These are phyloP conservation scores for Lutjanus argentimaculatus DNA, from an alignment of 2,797 vertebrate species.

Conservation along the genomic window DNA sequence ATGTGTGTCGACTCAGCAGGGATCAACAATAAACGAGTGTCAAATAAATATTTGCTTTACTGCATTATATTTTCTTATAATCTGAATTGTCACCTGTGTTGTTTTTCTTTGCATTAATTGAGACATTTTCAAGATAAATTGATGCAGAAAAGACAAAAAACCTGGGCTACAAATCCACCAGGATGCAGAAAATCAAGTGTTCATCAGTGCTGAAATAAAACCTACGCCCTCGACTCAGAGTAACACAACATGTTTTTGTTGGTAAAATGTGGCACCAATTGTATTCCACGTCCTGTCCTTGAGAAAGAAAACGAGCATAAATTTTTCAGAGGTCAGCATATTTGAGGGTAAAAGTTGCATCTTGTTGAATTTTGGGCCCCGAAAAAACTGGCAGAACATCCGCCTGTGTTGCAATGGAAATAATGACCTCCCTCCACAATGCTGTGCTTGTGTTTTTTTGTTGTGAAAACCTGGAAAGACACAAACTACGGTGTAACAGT, in stretches of 20 bases:
- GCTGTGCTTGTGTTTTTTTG: background rate
- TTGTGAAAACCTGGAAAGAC: background rate
- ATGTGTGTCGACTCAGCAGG: too few relatives aligned
- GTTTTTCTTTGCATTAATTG: too few relatives aligned
- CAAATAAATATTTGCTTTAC: too few relatives aligned
- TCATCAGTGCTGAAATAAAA: too few relatives aligned
- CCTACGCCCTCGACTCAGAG: too few relatives aligned
- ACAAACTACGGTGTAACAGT: background rate
- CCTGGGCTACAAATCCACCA: too few relatives aligned
- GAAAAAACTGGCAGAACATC: background rate
- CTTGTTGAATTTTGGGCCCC: background rate
- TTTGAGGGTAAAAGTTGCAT: background rate
- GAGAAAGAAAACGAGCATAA: background rate
- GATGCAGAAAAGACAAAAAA: too few relatives aligned
- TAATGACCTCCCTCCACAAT: background rate
- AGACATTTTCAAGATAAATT: too few relatives aligned
- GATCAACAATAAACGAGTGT: too few relatives aligned
- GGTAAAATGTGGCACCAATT: background rate
- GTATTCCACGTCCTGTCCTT: background rate
- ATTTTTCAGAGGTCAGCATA: background rate
- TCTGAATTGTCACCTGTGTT: too few relatives aligned
- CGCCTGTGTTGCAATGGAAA: background rate
- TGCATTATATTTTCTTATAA: too few relatives aligned
- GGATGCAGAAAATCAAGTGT: too few relatives aligned
- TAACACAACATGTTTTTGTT: background rate